These are phyloP conservation scores for Hydroisotoma schaefferi DNA, from an alignment of 2,888 invertebrate species.

Conservation along the genomic window DNA sequence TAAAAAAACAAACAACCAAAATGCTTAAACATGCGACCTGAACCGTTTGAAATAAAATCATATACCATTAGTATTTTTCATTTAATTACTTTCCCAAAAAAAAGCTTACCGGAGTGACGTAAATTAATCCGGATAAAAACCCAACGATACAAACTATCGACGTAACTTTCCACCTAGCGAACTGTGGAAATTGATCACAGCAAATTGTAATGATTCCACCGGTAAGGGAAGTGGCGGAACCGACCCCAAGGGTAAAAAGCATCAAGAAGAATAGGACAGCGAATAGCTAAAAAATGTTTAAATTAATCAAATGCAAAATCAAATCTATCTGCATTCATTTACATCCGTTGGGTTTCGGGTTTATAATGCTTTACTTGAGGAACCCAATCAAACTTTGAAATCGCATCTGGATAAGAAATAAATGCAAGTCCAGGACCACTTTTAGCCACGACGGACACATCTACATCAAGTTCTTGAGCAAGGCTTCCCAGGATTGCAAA, in stretches of 20 bases:
- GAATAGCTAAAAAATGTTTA: slow-evolving; percentile 59
- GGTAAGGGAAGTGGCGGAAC: slow-evolving; percentile 69
- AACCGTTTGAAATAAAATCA: neutral
- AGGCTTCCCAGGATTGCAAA: slow-evolving; percentile 66
- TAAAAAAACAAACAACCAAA: neutral
- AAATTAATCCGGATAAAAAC: slow-evolving; percentile 60
- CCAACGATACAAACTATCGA: slow-evolving; percentile 59
- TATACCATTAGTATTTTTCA: neutral
- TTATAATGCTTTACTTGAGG: slow-evolving; percentile 43
- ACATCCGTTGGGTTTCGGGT: too few species aligned
- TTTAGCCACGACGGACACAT: slow-evolving; percentile 63
- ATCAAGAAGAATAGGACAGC: slow-evolving; percentile 76
- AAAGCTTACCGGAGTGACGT: slow-evolving; percentile 58
- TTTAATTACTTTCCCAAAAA: too few species aligned
- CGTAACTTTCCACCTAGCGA: slow-evolving; percentile 62
- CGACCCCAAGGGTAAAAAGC: slow-evolving; percentile 73
- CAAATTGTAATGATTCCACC: slow-evolving; percentile 66
- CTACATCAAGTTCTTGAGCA: slow-evolving; percentile 60
- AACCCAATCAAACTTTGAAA: slow-evolving; percentile 51
- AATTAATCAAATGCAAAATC: neutral
- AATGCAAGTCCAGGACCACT: slow-evolving; percentile 63
- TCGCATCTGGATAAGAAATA: slow-evolving; percentile 69
- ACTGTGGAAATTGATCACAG: slow-evolving; percentile 64
- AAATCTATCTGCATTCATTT: too few species aligned
- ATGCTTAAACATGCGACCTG: neutral